phyloP scores from a whole-genome alignment of 2,113 vertebrate species.

The Pampusana beccarii region DNA sequence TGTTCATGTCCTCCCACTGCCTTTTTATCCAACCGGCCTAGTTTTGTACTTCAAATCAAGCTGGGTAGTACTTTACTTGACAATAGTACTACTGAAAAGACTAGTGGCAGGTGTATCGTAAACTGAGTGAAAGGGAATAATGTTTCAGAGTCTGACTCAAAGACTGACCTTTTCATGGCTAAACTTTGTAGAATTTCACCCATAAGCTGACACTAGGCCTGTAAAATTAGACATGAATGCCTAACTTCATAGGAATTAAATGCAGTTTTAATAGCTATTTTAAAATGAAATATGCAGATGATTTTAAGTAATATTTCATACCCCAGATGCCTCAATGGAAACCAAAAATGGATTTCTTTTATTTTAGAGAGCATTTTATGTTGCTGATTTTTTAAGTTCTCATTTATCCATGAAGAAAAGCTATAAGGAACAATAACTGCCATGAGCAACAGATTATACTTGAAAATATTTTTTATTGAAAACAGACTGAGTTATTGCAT shows the following conservation, averaged over 20 bases:
- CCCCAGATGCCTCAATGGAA: neutral
- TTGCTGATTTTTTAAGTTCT: neutral
- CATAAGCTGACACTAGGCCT: neutral
- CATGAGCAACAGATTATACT: neutral
- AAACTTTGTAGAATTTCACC: neutral
- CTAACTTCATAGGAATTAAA: neutral
- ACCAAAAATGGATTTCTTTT: neutral
- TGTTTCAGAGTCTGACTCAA: neutral
- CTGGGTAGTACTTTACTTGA: neutral
- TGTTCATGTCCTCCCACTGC: neutral
- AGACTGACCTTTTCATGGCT: neutral
- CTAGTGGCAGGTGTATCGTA: neutral
- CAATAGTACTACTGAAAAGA: neutral
- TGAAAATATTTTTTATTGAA: neutral
- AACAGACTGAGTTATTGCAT: neutral
- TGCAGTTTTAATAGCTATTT: neutral
- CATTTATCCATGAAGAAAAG: neutral
- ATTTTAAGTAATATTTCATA: neutral
- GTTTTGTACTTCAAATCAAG: neutral
- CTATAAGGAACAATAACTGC: neutral
- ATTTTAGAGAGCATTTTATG: neutral
- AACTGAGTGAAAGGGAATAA: neutral
- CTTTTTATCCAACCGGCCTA: neutral
- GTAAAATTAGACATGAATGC: neutral
- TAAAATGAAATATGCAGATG: neutral